phyloP scores from a whole-genome alignment of 53 echinoderm and acorn worm species.

The Luidia sarsii region DNA sequence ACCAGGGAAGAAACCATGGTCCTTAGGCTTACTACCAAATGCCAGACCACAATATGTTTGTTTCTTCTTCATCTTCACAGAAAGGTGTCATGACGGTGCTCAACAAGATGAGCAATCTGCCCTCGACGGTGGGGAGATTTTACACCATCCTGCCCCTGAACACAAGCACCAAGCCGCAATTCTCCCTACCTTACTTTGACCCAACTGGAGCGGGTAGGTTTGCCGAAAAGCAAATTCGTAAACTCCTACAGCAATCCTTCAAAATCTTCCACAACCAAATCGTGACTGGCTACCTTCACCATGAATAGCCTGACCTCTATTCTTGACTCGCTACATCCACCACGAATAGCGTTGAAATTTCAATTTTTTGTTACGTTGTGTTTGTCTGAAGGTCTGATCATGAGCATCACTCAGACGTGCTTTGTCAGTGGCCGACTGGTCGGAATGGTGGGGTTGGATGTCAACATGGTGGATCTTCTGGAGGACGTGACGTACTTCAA shows the following conservation, averaged over 20 bases:
- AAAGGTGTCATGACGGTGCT: constrained; percentile 99
- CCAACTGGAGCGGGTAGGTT: constrained; percentile 84
- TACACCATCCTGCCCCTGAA: constrained; percentile 70
- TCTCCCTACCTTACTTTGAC: constrained; percentile 91
- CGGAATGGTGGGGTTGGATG: constrained; percentile 81
- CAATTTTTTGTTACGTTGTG: too few relatives aligned
- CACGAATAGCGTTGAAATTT: too few relatives aligned
- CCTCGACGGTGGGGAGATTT: constrained; percentile 94
- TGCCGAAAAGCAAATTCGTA: too few relatives aligned
- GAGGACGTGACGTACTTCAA: constrained; percentile 96
- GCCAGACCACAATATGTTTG: too few relatives aligned
- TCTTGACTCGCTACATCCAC: too few relatives aligned
- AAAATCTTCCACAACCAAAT: too few relatives aligned
- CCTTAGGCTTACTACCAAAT: too few relatives aligned
- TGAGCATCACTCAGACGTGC: constrained; percentile 86
- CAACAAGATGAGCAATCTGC: constrained; percentile 90
- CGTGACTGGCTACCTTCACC: too few relatives aligned
- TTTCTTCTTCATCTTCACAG: constrained; percentile 46
- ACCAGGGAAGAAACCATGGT: too few relatives aligned
- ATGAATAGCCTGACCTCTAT: too few relatives aligned
- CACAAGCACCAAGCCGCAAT: constrained; percentile 48
- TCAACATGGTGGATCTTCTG: constrained; percentile 88
- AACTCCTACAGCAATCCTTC: too few relatives aligned
- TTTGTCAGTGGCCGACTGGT: constrained; percentile 69
- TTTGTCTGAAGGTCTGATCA: constrained; percentile 78